These are phyloP conservation scores for Xestia sexstrigata DNA, from an alignment of 2,888 invertebrate species.

Conservation along the genomic window DNA sequence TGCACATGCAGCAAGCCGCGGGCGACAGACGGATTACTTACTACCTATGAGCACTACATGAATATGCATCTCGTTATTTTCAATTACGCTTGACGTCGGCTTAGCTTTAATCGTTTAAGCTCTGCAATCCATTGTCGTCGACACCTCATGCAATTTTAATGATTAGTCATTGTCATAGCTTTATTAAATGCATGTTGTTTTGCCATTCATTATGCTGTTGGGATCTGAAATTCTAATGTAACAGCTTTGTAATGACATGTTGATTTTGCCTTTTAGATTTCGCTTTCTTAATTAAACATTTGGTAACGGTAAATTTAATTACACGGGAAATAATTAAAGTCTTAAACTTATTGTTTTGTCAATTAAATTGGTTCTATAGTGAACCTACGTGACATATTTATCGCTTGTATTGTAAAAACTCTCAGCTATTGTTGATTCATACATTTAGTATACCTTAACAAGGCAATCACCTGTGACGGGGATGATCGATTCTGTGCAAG, in stretches of 20 bases:
- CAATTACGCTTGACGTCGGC: slow-evolving; percentile 81
- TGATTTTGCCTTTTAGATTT: slow-evolving; percentile 41
- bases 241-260: slow-evolving; percentile 40
- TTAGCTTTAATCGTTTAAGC: slow-evolving; percentile 73
- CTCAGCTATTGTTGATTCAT: background rate
- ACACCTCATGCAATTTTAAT: slow-evolving; percentile 79
- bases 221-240: slow-evolving; percentile 59
- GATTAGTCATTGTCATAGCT: slow-evolving; percentile 74
- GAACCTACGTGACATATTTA: background rate
- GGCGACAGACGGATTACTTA: slow-evolving; percentile 58
- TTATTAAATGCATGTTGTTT: slow-evolving; percentile 69
- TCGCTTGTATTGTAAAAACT: slow-evolving; percentile 1
- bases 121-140: slow-evolving; percentile 74
- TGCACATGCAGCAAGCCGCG: slow-evolving; percentile 42
- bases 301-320: slow-evolving; percentile 1
- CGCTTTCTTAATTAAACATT: slow-evolving; percentile 26
- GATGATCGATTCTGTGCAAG: slow-evolving; percentile 68
- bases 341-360: background rate
- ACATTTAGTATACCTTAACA: slow-evolving; percentile 19
- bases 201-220: slow-evolving; percentile 63
- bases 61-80: slow-evolving; percentile 87
- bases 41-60: slow-evolving; percentile 76
- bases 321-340: background rate
- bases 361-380: background rate
- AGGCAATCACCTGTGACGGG: slow-evolving; percentile 47